Evolutionary conservation across 1,140 invertebrate genomes (phyloP), one percentile per base, ranked within the genome.

Genomic region (Pachypsylla venusta): DNA sequence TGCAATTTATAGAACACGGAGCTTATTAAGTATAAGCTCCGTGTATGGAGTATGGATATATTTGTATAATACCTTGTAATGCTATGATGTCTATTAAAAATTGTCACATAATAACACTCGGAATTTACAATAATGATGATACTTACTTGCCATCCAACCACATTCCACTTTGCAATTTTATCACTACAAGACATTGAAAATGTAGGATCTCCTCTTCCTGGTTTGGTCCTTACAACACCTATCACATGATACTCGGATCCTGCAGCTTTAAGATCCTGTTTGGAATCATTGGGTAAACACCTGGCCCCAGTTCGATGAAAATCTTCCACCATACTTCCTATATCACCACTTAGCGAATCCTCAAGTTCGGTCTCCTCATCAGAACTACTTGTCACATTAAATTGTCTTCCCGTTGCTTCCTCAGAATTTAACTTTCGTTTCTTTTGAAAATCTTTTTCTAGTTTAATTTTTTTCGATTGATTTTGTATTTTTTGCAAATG

Each of bases 161-260:
- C 72, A 69, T 85, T 83, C 93, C 93, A 97, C 60, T 83, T 82
- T 5, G 88, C 80, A 1, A 96, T 74, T 77, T 96, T 97, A 73
- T 97, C 93, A 71, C 89, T 94, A 71, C 93, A 96, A 1, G 88
- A 93, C 61, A 94, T 79, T 39, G 88, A 93, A 13, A 87, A 67
- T 1, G 93, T 96, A 42, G 82, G 82, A 69, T 93, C 84, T 0
- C 93, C 93, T 67, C 90, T 74, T 0, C 93, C 93, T 48, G 93
- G 93, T 72, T 98, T 97, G 1, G 83, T 93, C 54, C 93, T 76
- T 7, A 94, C 76, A 35, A 79, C 81, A 19, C 86, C 87, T 1
- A 81, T 67, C 12, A 74, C 67, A 67, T 93, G 89, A 70, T 87
- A 90, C 25, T 77, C 69, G 7, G 61, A 40, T 10, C 85, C 87